Conservation (phyloP, 1,140 invertebrate species). For the Maconellicoccus hirsutus region DNA sequence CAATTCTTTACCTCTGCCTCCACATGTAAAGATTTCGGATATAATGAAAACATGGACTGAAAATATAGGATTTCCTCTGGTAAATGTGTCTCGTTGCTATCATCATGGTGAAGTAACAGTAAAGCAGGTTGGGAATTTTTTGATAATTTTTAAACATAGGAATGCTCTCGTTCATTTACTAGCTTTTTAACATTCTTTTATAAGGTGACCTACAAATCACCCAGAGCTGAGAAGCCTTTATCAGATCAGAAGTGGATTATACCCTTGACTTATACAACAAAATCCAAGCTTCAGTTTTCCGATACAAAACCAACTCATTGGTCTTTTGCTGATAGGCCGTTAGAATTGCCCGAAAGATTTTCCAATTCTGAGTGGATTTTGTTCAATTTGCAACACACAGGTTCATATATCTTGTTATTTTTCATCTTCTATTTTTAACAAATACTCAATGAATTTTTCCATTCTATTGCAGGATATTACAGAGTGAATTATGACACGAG, state of each 20-base stretch:
- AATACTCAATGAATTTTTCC: neutral
- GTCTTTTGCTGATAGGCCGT: slow-evolving; percentile 29
- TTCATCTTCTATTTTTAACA: neutral
- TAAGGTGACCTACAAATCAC: neutral
- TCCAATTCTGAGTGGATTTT: slow-evolving; percentile 55
- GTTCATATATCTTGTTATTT: slow-evolving; percentile 28
- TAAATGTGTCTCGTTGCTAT: slow-evolving; percentile 38
- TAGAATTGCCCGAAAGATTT: slow-evolving; percentile 34
- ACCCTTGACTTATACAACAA: slow-evolving; percentile 17
- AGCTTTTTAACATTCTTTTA: too few relatives aligned
- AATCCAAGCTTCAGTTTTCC: neutral
- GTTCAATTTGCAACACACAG: slow-evolving; percentile 64
- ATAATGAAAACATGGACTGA: slow-evolving; percentile 62
- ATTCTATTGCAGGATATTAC: slow-evolving; percentile 41
- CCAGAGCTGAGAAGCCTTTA: neutral
- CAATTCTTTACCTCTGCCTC: neutral
- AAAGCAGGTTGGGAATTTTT: neutral
- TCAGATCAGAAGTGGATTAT: neutral
- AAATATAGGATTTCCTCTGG: slow-evolving; percentile 59
- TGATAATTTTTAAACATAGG: too few relatives aligned
- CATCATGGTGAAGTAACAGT: neutral
- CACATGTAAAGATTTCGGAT: neutral
- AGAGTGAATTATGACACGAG: slow-evolving; percentile 49
- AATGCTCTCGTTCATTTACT: too few relatives aligned
- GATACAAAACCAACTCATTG: neutral